A percentile compares a stretch with the other conserved stretches of the same genome.
phyloP scores from a whole-genome alignment of 1,140 invertebrate species.

The Heliconius nattereri region DNA sequence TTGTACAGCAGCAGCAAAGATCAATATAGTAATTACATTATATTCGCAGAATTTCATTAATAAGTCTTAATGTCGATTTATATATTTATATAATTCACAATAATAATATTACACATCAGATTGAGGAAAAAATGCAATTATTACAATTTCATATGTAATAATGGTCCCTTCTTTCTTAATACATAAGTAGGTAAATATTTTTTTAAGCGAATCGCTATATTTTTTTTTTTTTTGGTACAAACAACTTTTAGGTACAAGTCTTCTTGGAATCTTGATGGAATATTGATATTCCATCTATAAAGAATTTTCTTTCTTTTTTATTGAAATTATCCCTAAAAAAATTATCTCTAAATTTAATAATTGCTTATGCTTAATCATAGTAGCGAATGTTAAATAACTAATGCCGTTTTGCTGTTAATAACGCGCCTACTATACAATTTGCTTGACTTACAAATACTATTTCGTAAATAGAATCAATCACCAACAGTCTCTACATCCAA shows the following conservation, averaged over 20 bases:
- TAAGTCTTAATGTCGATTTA: constrained; percentile 22
- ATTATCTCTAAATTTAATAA: too few relatives aligned
- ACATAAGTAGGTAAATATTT: neutral
- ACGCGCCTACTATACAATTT: neutral
- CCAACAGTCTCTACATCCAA: constrained; percentile 60
- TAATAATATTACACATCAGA: neutral
- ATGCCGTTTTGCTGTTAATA: neutral
- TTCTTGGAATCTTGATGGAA: too few relatives aligned
- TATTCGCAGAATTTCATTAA: constrained; percentile 8
- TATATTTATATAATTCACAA: neutral
- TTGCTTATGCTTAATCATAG: neutral
- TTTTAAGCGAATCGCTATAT: neutral
- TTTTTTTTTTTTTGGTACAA: neutral
- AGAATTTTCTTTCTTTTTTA: neutral
- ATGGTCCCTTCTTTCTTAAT: neutral
- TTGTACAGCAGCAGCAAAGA: neutral
- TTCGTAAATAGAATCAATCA: neutral
- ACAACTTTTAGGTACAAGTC: neutral
- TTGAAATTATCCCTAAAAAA: neutral
- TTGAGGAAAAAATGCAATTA: neutral
- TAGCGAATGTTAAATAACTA: neutral
- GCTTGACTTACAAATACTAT: neutral
- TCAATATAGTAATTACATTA: neutral
- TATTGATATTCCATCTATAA: neutral
- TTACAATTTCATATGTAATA: too few relatives aligned